Conservation (phyloP, 1,140 invertebrate genomes). For the Caenorhabditis inopinata region DNA sequence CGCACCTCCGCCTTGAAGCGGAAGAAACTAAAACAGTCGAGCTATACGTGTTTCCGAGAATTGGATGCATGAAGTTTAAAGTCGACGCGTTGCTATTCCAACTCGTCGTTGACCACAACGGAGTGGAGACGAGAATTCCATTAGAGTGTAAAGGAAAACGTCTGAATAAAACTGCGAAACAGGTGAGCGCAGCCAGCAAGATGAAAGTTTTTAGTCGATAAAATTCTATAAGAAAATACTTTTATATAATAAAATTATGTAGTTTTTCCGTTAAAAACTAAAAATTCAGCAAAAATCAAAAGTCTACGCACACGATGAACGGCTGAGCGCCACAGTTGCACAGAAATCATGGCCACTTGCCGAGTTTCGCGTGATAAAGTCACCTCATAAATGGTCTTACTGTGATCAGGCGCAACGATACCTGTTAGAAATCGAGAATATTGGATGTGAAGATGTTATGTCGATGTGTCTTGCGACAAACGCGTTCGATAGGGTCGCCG, state of each 20-base stretch:
- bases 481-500: slow-evolving; percentile 15
- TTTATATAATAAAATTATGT: no score
- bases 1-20: neutral
- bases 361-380: slow-evolving; percentile 13
- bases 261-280: neutral
- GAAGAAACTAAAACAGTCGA: slow-evolving; percentile 7
- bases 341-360: slow-evolving; percentile 33
- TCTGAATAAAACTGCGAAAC: neutral
- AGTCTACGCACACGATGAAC: slow-evolving; percentile 26
- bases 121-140: neutral
- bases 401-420: slow-evolving; percentile 36
- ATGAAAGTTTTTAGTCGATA: no score
- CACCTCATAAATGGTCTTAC: slow-evolving; percentile 20
- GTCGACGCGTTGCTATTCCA: slow-evolving; percentile 28
- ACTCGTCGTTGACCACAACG: neutral
- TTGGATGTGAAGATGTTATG: slow-evolving; percentile 31
- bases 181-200: no score
- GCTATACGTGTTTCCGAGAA: slow-evolving; percentile 12
- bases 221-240: no score
- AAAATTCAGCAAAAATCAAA: neutral
- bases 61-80: neutral
- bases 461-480: slow-evolving; percentile 31
- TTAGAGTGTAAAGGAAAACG: slow-evolving; percentile 34
- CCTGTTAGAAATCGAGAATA: slow-evolving; percentile 35
- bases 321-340: slow-evolving; percentile 35